phyloP scores from a whole-genome alignment of 1,140 invertebrate species.

The Thereuonema tuberculata region DNA sequence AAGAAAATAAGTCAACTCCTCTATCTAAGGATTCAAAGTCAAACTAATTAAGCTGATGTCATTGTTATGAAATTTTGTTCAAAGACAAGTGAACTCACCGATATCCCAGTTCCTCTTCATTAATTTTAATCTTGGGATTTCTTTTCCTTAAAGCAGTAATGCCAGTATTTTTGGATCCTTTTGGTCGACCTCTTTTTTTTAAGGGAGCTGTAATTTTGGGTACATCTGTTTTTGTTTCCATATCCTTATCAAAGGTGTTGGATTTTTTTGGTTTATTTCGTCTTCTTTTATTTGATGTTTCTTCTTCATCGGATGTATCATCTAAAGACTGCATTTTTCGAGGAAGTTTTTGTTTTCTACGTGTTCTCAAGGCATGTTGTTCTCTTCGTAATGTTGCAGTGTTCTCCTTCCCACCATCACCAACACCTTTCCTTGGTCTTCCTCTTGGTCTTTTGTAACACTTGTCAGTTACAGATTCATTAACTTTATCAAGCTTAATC shows the following conservation, averaged over 20 bases:
- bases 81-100: too few species aligned
- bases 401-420: slow-evolving; percentile 18
- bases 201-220: not conserved
- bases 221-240: slow-evolving; percentile 13
- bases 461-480: not conserved
- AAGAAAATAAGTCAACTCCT: not conserved
- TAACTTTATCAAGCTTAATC: not conserved
- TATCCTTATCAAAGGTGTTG: not conserved
- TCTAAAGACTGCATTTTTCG: slow-evolving; percentile 2
- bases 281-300: slow-evolving; percentile 2
- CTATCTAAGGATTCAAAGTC: not conserved
- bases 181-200: slow-evolving; percentile 16
- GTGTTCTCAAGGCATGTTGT: not conserved
- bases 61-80: too few species aligned
- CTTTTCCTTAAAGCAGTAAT: slow-evolving; percentile 10
- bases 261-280: not conserved
- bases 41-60: not conserved
- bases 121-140: slow-evolving; percentile 19
- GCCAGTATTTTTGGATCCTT: slow-evolving; percentile 14
- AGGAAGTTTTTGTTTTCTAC: slow-evolving; percentile 2
- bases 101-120: slow-evolving; percentile 14
- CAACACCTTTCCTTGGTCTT: slow-evolving; percentile 11
- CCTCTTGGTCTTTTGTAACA: slow-evolving; percentile 18
- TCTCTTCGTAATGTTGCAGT: slow-evolving; percentile 5
- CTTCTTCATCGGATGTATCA: not conserved